Conservation (phyloP, 92 coral and sea anemone species). For the Heteractis magnifica region DNA sequence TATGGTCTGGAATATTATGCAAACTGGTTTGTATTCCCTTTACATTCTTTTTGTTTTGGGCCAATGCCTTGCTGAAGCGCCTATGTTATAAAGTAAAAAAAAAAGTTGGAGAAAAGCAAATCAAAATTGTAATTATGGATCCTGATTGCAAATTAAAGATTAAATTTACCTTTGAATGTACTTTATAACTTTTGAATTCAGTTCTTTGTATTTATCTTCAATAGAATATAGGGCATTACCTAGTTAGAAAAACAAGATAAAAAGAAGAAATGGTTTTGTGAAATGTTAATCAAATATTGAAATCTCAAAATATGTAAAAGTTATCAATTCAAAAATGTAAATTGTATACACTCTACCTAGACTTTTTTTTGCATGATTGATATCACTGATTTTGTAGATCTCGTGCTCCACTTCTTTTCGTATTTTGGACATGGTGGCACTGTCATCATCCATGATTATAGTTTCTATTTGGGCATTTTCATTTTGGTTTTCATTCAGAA, state of each 20-base stretch:
- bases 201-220: slow-evolving; percentile 24
- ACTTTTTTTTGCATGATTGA: slow-evolving; percentile 26
- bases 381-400: slow-evolving; percentile 37
- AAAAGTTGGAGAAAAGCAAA: too few species aligned
- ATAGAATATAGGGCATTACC: slow-evolving; percentile 17
- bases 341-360: not conserved
- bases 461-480: slow-evolving; percentile 13
- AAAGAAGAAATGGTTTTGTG: too few species aligned
- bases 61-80: not conserved
- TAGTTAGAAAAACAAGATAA: not conserved
- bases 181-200: slow-evolving; percentile 31
- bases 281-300: too few species aligned
- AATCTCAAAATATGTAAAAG: too few species aligned
- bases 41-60: not conserved
- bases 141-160: not conserved
- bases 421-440: slow-evolving; percentile 20
- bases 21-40: not conserved
- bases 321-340: too few species aligned
- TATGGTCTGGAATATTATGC: not conserved
- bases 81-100: not conserved
- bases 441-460: slow-evolving; percentile 25
- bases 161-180: slow-evolving; percentile 16
- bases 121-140: too few species aligned
- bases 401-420: slow-evolving; percentile 9
- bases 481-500: slow-evolving; percentile 16